Evolutionary conservation across 2,888 invertebrate genomes (phyloP), one percentile per base, ranked within the genome.

Genomic region (Electrophaes corylata): DNA sequence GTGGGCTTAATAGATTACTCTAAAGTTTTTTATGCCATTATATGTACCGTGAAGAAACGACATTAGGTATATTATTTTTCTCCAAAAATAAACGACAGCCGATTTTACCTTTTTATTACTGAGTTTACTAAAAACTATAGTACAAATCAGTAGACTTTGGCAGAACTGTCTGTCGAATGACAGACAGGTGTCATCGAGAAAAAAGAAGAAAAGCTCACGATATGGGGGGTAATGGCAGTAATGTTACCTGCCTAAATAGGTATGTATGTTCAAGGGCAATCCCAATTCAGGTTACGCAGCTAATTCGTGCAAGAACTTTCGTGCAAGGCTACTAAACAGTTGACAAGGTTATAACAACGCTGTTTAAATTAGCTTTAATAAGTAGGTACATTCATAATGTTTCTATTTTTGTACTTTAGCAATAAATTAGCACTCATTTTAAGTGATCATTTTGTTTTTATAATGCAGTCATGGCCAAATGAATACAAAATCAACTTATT

Each of bases 301-400:
- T 20, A 41, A 33, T 51, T 60, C 48, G 55, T 55, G 51, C 51
- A 10, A 18, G 29, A 47, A 43, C 31, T 50, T 60, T 35, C 43
- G 51, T 41, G 50, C 55, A 10, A 59, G 54, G 55, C 37, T 48
- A 43, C 23, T 26, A 19, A 26, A 23, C 43, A 31, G 31, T 29
- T 39, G 48, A 19, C 49, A 54, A 59, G 58, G 58, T 46, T 16
- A 35, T 39, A 33, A 40, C 19, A 40, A 35, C 18, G 23, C n/a
- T 20, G 6, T 39, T 16, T 18, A 6, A 12, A 26, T 29, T 49
- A 37, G 44, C 33, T 5, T 3, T 20, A 47, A 35, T n/a, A n/a
- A n/a, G n/a, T n/a, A n/a, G n/a, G 19, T 19, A 47, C 23, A 23
- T 23, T 14, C 5, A 2, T 47, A 20, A 23, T 47, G 26, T 20